Percentiles rank a stretch among this genome's conserved stretches.
Conservation (phyloP, 2,888 invertebrate species). For the Saturnia pavonia region DNA sequence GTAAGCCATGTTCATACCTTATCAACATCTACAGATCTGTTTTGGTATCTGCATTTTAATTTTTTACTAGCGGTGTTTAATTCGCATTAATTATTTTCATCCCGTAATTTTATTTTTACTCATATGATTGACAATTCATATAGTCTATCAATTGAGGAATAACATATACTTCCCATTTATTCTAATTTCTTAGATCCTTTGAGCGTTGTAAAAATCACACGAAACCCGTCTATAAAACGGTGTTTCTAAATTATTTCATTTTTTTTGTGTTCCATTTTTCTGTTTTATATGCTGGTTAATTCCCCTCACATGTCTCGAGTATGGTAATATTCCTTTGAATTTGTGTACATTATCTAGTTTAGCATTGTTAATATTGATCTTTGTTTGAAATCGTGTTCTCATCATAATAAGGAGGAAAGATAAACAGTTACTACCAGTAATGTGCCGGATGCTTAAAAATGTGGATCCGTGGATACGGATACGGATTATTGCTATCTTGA, state of each 20-base stretch:
- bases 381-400: not conserved
- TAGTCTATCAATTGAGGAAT: too few relatives aligned
- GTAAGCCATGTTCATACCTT: slow-evolving; percentile 33
- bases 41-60: not conserved
- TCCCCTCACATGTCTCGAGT: too few relatives aligned
- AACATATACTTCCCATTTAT: too few relatives aligned
- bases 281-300: not conserved
- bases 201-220: too few relatives aligned
- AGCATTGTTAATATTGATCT: not conserved
- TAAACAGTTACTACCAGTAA: not conserved
- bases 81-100: too few relatives aligned
- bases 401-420: slow-evolving; percentile 2
- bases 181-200: too few relatives aligned
- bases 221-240: not conserved
- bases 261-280: not conserved
- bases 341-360: not conserved
- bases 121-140: too few relatives aligned
- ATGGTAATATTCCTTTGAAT: not conserved
- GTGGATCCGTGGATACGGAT: too few relatives aligned
- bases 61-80: too few relatives aligned
- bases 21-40: not conserved
- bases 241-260: not conserved
- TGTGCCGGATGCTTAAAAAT: too few relatives aligned
- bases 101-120: too few relatives aligned
- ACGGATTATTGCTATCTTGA: too few relatives aligned